Evolutionary conservation across 2,888 invertebrate species (phyloP).

Genomic region (Baccha elongata): DNA sequence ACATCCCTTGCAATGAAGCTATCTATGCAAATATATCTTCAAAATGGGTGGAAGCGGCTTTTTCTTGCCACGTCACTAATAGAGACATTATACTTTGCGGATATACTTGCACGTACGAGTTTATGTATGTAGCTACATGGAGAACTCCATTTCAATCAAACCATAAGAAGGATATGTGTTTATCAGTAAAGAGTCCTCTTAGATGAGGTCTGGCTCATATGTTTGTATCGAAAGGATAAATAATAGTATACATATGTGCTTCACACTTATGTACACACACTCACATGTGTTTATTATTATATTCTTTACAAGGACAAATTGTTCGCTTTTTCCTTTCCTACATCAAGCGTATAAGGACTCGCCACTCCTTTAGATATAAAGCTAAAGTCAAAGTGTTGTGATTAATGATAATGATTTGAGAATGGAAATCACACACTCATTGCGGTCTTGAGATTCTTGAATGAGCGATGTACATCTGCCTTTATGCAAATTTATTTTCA

Average conservation of each 20-base stretch:
- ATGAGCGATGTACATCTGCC: conserved; percentile 17
- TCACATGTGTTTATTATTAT: conserved; percentile 20
- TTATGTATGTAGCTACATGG: no score
- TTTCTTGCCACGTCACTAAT: conserved; percentile 38
- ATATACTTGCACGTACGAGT: background rate
- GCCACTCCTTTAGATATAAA: conserved; percentile 32
- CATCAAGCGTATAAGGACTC: conserved; percentile 2
- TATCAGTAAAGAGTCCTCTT: conserved; percentile 17
- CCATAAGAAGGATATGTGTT: conserved; percentile 9
- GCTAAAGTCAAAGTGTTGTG: conserved; percentile 48
- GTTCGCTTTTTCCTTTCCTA: background rate
- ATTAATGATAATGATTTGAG: conserved; percentile 59
- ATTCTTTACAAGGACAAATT: background rate
- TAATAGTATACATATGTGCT: background rate
- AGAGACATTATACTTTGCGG: conserved; percentile 20
- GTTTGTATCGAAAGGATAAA: conserved; percentile 9
- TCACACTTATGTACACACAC: conserved; percentile 4
- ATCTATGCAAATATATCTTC: conserved; percentile 46
- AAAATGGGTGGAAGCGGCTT: conserved; percentile 14
- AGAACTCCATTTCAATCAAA: conserved; percentile 21
- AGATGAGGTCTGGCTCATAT: conserved; percentile 16
- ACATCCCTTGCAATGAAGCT: conserved; percentile 33
- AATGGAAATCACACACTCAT: conserved; percentile 35
- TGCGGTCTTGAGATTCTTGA: background rate
- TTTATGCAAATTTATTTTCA: conserved; percentile 28